Evolutionary conservation across 2,888 invertebrate species (phyloP).

Genomic region (Rhamphomyia laevipes): DNA sequence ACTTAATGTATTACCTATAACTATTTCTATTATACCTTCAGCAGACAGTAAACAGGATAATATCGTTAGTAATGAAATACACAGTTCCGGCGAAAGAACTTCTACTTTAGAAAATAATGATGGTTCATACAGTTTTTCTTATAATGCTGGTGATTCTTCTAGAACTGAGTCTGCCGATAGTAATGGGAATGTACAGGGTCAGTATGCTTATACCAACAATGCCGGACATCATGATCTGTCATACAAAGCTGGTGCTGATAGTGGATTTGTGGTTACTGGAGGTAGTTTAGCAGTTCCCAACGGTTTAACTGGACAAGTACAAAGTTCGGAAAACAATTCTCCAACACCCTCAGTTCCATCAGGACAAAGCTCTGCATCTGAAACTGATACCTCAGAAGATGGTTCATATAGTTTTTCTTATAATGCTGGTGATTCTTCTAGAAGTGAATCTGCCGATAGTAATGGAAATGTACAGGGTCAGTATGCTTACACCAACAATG

Average conservation of each 20-base stretch:
- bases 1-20: neutral
- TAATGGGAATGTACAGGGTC: conserved; percentile 38
- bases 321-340: too few relatives aligned
- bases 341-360: too few relatives aligned
- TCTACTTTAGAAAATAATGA: too few relatives aligned
- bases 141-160: conserved; percentile 26
- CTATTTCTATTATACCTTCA: neutral
- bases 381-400: neutral
- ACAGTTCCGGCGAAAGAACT: too few relatives aligned
- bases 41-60: neutral
- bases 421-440: conserved; percentile 25
- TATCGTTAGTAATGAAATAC: too few relatives aligned
- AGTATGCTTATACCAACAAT: conserved; percentile 57
- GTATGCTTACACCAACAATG: conserved; percentile 57
- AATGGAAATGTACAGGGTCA: conserved; percentile 39
- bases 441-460: conserved; percentile 29
- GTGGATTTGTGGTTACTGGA: conserved; percentile 45
- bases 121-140: conserved; percentile 23
- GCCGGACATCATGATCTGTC: conserved; percentile 60
- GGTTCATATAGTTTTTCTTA: conserved; percentile 24
- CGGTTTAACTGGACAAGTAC: neutral
- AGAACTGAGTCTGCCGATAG: conserved; percentile 29
- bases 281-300: conserved; percentile 26
- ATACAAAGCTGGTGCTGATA: conserved; percentile 59
- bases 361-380: too few relatives aligned